Base-by-base conservation (phyloP, 1,140 invertebrate species). In the Drosophila ficusphila region DNA sequence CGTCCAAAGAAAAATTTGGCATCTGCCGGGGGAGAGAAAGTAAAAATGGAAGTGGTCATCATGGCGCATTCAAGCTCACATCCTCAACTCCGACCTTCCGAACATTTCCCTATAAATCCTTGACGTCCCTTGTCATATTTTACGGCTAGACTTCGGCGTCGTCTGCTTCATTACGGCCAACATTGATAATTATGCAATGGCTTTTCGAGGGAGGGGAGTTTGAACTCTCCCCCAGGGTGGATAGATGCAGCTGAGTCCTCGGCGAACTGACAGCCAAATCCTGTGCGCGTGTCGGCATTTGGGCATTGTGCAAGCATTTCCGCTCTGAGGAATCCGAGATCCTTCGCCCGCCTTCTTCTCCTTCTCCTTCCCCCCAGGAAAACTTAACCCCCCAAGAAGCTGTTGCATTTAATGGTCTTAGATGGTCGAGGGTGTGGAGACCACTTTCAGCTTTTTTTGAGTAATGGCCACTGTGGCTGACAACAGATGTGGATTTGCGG, bases 271-370 rank as follows among this genome's bases (percentile, higher is more conserved):
- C 76, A 82, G 77, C 60, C 27, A 88, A 88, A 88, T 88, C 82
- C 74, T 64, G 47, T 29, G 61, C 82, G 82, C 82, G 82, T 88
- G 82, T 88, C 82, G 77, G 77, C 82, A 88, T 88, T 88, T 57
- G 76, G 60, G 69, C 79, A 81, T 88, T 88, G 73, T 88, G 77
- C 82, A 82, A 81, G 69, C 74, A 81, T 72, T 88, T 88, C 82
- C 82, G 76, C 52, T 46, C 36, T n/a, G 25, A 9, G 49, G 19
- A 12, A 56, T 29, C 57, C 34, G 8, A 39, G 36, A 46, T 48
- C 39, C 33, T 44, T 29, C 42, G 42, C 39, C 29, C 25, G 39
- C 34, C 38, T n/a, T n/a, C n/a, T n/a, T n/a, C n/a, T n/a, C n/a
- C n/a, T n/a, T n/a, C n/a, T n/a, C n/a, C n/a, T n/a, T n/a, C n/a